phyloP scores from a whole-genome alignment of 2,888 invertebrate species.

The Nasonia oneida region DNA sequence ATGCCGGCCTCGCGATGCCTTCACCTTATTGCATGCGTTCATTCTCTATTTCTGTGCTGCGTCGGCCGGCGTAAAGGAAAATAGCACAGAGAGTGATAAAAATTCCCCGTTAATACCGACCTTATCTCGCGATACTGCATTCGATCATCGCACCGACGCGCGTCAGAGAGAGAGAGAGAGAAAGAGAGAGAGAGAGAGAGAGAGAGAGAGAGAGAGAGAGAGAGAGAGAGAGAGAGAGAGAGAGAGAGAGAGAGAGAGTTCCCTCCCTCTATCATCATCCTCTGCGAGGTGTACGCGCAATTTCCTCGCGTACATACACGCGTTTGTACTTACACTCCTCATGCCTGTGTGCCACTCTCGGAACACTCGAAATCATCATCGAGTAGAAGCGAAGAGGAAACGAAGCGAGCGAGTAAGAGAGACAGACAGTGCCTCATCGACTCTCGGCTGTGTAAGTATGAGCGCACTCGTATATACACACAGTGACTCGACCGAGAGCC shows the following conservation, averaged over 20 bases:
- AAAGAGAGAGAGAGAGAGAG: not conserved
- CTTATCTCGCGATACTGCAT: not conserved
- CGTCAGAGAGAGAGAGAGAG: not conserved
- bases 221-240: slow-evolving; percentile 11
- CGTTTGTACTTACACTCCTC: not conserved
- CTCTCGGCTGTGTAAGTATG: not conserved
- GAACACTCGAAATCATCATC: not conserved
- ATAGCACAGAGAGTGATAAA: not conserved
- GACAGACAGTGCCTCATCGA: slow-evolving; percentile 35
- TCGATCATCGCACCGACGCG: not conserved
- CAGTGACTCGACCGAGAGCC: not conserved
- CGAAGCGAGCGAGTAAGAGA: slow-evolving; percentile 2
- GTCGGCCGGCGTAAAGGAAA: not conserved
- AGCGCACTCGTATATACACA: slow-evolving; percentile 1
- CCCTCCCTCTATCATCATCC: slow-evolving; percentile 2
- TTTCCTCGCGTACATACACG: slow-evolving; percentile 1
- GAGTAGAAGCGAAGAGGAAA: slow-evolving; percentile 1
- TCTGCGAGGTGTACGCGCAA: not conserved
- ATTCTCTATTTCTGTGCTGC: slow-evolving; percentile 35
- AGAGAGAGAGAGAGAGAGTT: not conserved
- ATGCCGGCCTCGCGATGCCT: slow-evolving; percentile 24
- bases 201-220: not conserved
- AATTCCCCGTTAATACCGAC: not conserved
- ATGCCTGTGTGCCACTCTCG: not conserved
- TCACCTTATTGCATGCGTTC: slow-evolving; percentile 28